phyloP scores from a whole-genome alignment of 2,888 invertebrate species.

The Ormyrus nitidulus region DNA sequence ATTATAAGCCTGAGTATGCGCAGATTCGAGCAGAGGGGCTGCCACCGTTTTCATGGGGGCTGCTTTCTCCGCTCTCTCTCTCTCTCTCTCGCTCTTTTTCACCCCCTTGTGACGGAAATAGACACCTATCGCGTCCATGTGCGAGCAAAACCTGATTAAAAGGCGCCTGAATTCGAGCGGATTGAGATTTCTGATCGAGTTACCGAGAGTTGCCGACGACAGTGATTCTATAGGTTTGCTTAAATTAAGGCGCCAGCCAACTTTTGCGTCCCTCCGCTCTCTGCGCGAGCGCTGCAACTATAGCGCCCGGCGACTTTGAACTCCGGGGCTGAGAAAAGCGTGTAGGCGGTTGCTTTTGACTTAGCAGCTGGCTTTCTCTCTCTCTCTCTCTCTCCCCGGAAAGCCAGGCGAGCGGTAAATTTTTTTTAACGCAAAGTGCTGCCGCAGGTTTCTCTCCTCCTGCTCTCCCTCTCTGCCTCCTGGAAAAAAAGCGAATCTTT shows the following conservation, averaged over 20 bases:
- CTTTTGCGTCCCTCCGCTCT: constrained; percentile 3
- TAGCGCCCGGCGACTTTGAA: neutral
- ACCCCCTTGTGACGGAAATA: constrained; percentile 49
- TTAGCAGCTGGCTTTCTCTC: too few relatives aligned
- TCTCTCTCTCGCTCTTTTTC: constrained; percentile 16
- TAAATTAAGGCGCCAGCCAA: constrained; percentile 24
- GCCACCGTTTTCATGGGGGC: constrained; percentile 46
- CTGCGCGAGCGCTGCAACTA: too few relatives aligned
- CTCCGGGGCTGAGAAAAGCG: neutral
- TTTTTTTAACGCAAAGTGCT: too few relatives aligned
- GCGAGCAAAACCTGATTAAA: constrained; percentile 53
- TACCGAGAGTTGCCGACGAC: constrained; percentile 50
- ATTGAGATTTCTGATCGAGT: constrained; percentile 55
- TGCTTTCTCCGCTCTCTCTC: constrained; percentile 13
- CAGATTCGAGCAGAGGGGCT: constrained; percentile 37
- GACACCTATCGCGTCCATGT: constrained; percentile 47
- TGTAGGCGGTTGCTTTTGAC: too few relatives aligned
- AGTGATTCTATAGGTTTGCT: constrained; percentile 51
- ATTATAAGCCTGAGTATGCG: constrained; percentile 55
- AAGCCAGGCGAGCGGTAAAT: too few relatives aligned
- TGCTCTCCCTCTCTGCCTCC: too few relatives aligned
- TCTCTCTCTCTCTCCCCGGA: too few relatives aligned
- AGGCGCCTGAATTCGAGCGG: constrained; percentile 48
- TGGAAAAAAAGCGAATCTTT: too few relatives aligned
- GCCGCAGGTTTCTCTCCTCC: too few relatives aligned